Percentiles rank a stretch among this genome's conserved stretches.
phyloP scores from a whole-genome alignment of 2,888 invertebrate species.

The Polydrusus cervinus region DNA sequence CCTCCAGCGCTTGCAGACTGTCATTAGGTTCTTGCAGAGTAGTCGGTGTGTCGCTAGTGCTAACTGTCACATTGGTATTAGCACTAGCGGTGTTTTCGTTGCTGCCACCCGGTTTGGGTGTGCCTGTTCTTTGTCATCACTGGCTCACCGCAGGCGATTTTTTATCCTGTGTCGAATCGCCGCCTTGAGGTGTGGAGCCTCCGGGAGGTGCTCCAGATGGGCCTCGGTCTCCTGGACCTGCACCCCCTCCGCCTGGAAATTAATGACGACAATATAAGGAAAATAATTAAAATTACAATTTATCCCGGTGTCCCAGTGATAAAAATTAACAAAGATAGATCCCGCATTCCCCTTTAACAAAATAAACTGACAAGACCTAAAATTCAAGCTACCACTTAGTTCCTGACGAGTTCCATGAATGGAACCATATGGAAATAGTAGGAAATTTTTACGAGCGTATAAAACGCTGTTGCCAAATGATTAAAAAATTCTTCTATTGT shows the following conservation, averaged over 20 bases:
- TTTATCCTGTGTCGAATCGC: slow-evolving; percentile 81
- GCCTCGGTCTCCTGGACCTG: slow-evolving; percentile 71
- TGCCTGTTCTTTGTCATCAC: slow-evolving; percentile 73
- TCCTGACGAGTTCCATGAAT: too few relatives aligned
- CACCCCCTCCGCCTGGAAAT: slow-evolving; percentile 70
- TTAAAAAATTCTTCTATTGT: too few relatives aligned
- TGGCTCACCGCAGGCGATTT: slow-evolving; percentile 88
- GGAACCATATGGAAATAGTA: too few relatives aligned
- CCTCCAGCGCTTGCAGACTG: slow-evolving; percentile 1
- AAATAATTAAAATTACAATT: too few relatives aligned
- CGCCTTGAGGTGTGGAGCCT: slow-evolving; percentile 74
- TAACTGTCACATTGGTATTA: slow-evolving; percentile 10
- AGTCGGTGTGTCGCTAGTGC: slow-evolving; percentile 25
- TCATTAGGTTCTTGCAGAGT: slow-evolving; percentile 10
- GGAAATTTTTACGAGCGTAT: too few relatives aligned
- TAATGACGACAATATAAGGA: not conserved
- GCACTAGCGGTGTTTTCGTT: slow-evolving; percentile 37
- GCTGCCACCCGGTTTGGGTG: slow-evolving; percentile 52
- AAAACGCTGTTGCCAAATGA: too few relatives aligned
- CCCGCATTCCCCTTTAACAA: too few relatives aligned
- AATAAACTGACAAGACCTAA: too few relatives aligned
- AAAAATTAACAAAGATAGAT: too few relatives aligned
- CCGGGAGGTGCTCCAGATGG: slow-evolving; percentile 68
- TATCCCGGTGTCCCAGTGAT: too few relatives aligned
- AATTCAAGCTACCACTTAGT: too few relatives aligned